Conservation (phyloP, 2,797 vertebrate species). For the Strix occidentalis region DNA sequence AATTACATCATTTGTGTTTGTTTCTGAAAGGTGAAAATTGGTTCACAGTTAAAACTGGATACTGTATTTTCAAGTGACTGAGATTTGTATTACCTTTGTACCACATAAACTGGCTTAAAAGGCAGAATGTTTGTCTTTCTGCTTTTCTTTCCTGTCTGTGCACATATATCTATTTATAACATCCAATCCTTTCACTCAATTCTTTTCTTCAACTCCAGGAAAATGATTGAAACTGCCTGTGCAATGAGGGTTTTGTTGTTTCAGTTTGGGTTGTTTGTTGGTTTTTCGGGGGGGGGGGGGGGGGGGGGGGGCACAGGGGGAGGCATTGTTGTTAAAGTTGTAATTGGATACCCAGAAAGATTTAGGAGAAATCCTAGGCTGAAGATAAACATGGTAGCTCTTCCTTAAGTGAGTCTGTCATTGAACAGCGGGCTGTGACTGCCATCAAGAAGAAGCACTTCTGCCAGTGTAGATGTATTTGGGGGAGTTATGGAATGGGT, state of each 20-base stretch:
- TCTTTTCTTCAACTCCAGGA: not conserved
- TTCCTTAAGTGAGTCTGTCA: not conserved
- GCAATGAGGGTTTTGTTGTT: not conserved
- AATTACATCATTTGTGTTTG: not conserved
- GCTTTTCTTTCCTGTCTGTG: not conserved
- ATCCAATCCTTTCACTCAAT: not conserved
- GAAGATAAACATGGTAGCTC: not conserved
- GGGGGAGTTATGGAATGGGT: not conserved
- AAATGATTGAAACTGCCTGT: not conserved
- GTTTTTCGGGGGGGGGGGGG: too few relatives aligned
- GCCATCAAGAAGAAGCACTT: not conserved
- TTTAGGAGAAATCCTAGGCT: not conserved
- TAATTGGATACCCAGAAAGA: not conserved
- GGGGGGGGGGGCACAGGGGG: not conserved
- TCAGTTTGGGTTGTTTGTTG: not conserved
- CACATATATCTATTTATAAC: not conserved
- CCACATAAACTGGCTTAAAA: not conserved
- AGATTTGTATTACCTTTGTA: not conserved
- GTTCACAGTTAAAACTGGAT: not conserved
- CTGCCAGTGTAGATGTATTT: not conserved
- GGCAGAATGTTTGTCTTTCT: not conserved
- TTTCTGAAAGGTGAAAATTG: not conserved
- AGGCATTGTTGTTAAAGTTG: not conserved
- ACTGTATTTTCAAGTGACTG: not conserved
- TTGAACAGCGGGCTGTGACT: not conserved